Evolutionary conservation across 2,797 vertebrate genomes (phyloP), one percentile per base, ranked within the genome.

Genomic region (Lindbergichthys nudifrons): DNA sequence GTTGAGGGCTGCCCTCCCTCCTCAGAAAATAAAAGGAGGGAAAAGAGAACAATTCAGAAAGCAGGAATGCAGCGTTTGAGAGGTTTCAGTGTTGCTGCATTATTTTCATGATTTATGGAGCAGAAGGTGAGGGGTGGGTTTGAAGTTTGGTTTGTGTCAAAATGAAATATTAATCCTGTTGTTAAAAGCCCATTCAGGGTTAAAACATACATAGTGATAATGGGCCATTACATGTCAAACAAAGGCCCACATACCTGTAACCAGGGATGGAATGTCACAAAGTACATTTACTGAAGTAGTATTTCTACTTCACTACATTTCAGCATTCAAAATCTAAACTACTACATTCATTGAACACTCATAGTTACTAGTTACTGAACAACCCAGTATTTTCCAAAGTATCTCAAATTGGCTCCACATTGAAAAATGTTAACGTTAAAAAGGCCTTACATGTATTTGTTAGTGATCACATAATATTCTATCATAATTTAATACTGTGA

Each of bases 51-150:
- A 54, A 83, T 73, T 86, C 77, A 84, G 10, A 43, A 18, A 47
- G 48, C 60, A 89, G 80, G 91, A 92, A 90, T 89, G 78, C 69
- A 23, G 47, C 0, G 13, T 52, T n/a, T 53, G 30, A 59, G 54
- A 68, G 32, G 10, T n/a, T 58, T 26, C 45, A 16, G 36, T 10
- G 18, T 45, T 70, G 51, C 61, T 68, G 53, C 57, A 10, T 59
- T 36, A 62, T 83, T 64, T 43, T 42, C n/a, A 32, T 70, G 72
- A 85, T 82, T 85, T 80, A 77, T 48, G 65, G 41, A 66, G 73
- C 48, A 57, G 53, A 14, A 54, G 66, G 15, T 65, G 15, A 70
- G 42, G 32, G 58, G 30, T 15, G 13, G 39, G 69, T 59, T 64
- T 69, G 50, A 73, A 51, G 65, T 60, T 66, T 58, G 52, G 32